Percentiles rank a stretch among this genome's conserved stretches.
phyloP scores from a whole-genome alignment of 2,888 invertebrate genomes.

The Chloroclystis v-ata region DNA sequence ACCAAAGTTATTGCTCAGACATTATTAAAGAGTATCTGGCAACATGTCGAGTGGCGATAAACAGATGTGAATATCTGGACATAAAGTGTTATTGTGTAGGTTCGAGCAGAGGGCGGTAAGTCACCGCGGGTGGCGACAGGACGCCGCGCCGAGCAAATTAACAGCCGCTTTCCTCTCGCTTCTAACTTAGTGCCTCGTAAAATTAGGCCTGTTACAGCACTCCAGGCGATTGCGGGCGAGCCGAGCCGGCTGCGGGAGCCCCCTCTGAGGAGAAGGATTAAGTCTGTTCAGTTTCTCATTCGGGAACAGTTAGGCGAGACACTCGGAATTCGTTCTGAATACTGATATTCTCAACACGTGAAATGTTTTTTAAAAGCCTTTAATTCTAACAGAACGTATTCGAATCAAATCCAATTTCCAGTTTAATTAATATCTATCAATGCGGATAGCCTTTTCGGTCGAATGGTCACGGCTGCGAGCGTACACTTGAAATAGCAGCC shows the following conservation, averaged over 20 bases:
- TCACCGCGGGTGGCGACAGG: slow-evolving; percentile 74
- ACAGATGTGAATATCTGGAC: slow-evolving; percentile 47
- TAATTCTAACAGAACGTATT: slow-evolving; percentile 2
- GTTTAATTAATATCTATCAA: slow-evolving; percentile 24
- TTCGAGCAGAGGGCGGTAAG: slow-evolving; percentile 48
- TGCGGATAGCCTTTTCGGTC: slow-evolving; percentile 45
- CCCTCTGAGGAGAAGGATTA: slow-evolving; percentile 49
- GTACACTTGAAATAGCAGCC: slow-evolving; percentile 53
- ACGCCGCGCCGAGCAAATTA: slow-evolving; percentile 70
- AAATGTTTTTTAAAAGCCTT: not conserved
- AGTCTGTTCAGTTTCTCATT: slow-evolving; percentile 50
- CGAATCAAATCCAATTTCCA: slow-evolving; percentile 6
- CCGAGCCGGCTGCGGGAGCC: slow-evolving; percentile 33
- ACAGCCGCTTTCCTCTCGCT: slow-evolving; percentile 70
- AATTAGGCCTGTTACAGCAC: slow-evolving; percentile 71
- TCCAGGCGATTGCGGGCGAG: slow-evolving; percentile 42
- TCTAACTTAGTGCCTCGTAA: slow-evolving; percentile 75
- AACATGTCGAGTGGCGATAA: slow-evolving; percentile 38
- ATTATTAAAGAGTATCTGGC: slow-evolving; percentile 42
- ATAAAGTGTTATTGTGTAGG: slow-evolving; percentile 43
- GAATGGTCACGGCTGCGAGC: slow-evolving; percentile 44
- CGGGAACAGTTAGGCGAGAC: slow-evolving; percentile 36
- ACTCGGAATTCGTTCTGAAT: slow-evolving; percentile 16
- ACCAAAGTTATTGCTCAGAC: slow-evolving; percentile 34
- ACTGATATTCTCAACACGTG: slow-evolving; percentile 13